Evolutionary conservation across 2,797 vertebrate genomes (phyloP).

Genomic region (Menidia menidia): DNA sequence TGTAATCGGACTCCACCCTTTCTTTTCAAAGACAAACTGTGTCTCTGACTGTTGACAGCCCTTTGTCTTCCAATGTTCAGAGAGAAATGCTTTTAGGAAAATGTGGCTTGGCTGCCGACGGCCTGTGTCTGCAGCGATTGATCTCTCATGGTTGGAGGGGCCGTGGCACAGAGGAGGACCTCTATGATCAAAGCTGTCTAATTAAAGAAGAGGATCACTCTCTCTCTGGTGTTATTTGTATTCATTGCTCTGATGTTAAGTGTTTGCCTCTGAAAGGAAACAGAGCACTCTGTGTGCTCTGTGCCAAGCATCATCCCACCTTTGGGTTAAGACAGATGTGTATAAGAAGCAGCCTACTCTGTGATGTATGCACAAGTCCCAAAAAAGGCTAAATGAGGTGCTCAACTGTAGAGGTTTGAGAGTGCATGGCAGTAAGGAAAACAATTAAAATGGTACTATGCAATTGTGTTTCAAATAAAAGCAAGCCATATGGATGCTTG

Average conservation of each 20-base stretch:
- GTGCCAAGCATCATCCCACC: slow-evolving; percentile 59
- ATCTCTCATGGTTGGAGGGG: slow-evolving; percentile 74
- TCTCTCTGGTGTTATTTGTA: slow-evolving; percentile 76
- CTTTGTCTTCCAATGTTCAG: slow-evolving; percentile 65
- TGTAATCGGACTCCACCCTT: slow-evolving; percentile 41
- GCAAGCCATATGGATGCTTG: not conserved
- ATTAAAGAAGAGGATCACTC: slow-evolving; percentile 81
- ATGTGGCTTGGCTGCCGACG: slow-evolving; percentile 55
- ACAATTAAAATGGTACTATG: not conserved
- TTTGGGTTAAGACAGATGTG: slow-evolving; percentile 40
- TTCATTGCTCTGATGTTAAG: slow-evolving; percentile 84
- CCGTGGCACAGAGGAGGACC: slow-evolving; percentile 63
- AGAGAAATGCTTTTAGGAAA: slow-evolving; percentile 75
- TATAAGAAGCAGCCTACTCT: slow-evolving; percentile 24
- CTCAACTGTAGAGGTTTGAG: slow-evolving; percentile 21
- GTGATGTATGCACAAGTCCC: slow-evolving; percentile 31
- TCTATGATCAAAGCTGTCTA: slow-evolving; percentile 85
- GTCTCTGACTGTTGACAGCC: slow-evolving; percentile 42
- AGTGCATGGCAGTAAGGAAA: slow-evolving; percentile 7
- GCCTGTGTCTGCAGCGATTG: slow-evolving; percentile 71
- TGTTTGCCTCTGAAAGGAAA: slow-evolving; percentile 78
- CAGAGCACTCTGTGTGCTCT: slow-evolving; percentile 74
- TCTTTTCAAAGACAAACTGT: slow-evolving; percentile 61
- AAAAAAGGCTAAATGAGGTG: slow-evolving; percentile 24
- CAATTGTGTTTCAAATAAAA: slow-evolving; percentile 8